Evolutionary conservation across 2,113 vertebrate genomes (phyloP).

Genomic region (Erythrolamprus reginae): DNA sequence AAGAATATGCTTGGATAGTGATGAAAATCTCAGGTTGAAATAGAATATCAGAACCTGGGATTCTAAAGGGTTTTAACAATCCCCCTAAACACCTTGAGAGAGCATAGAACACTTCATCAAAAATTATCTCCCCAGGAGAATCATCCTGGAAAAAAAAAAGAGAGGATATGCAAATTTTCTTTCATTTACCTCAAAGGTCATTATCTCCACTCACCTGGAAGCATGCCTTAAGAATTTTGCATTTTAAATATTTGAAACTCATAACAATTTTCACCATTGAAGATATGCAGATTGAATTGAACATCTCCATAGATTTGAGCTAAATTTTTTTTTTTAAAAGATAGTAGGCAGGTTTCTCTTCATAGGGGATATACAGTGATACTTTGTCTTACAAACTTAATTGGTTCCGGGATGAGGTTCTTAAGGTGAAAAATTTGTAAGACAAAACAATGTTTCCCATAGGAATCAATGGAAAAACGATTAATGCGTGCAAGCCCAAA

Average conservation of each 20-base stretch:
- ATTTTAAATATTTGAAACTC: background rate
- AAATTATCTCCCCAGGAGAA: conserved; percentile 94
- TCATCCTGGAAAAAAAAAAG: conserved; percentile 80
- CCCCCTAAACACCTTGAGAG: conserved; percentile 85
- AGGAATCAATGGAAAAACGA: too few species aligned
- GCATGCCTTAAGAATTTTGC: background rate
- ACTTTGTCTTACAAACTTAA: too few species aligned
- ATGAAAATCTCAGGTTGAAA: conserved; percentile 95
- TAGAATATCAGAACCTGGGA: conserved; percentile 85
- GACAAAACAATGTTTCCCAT: too few species aligned
- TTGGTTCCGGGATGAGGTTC: too few species aligned
- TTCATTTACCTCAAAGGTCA: accelerated
- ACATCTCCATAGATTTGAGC: background rate
- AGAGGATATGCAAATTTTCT: background rate
- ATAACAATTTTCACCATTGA: background rate
- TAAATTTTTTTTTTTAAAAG: background rate
- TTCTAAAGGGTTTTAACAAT: conserved; percentile 84
- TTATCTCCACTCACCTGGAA: accelerated
- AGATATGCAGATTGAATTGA: background rate
- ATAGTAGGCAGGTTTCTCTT: background rate
- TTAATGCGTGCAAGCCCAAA: too few species aligned
- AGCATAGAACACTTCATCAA: conserved; percentile 94
- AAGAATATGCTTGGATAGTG: conserved; percentile 94
- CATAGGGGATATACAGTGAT: background rate
- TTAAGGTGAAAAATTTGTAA: too few species aligned